Percentiles rank a stretch among this genome's conserved stretches.
Evolutionary conservation across 2,888 invertebrate species (phyloP).

Genomic region (Dasysyrphus albostriatus): DNA sequence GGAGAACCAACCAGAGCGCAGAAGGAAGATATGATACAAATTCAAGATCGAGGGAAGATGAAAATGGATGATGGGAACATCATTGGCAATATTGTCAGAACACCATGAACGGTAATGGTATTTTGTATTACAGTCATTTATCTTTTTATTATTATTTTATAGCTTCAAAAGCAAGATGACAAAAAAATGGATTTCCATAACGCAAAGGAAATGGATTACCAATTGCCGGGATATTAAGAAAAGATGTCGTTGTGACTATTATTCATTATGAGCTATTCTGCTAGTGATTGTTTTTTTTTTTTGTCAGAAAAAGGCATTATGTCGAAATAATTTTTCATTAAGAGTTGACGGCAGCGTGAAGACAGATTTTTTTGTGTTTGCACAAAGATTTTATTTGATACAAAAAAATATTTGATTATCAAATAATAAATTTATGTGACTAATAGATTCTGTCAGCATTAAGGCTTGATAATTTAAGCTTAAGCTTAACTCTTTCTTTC

Average conservation of each 20-base stretch:
- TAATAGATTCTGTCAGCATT: no score
- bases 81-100: slow-evolving; percentile 72
- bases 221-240: slow-evolving; percentile 58
- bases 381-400: neutral
- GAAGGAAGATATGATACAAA: neutral
- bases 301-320: slow-evolving; percentile 3
- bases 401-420: neutral
- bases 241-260: slow-evolving; percentile 60
- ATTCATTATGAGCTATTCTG: slow-evolving; percentile 40
- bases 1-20: neutral
- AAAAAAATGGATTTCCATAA: slow-evolving; percentile 58
- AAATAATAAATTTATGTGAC: no score
- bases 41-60: slow-evolving; percentile 6
- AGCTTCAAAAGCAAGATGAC: slow-evolving; percentile 28
- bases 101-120: slow-evolving; percentile 68
- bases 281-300: neutral
- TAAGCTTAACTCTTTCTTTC: no score
- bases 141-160: slow-evolving; percentile 71
- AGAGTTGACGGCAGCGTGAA: neutral
- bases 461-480: no score
- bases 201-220: slow-evolving; percentile 65
- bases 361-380: neutral
- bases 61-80: slow-evolving; percentile 46
- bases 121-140: slow-evolving; percentile 58
- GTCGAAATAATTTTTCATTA: slow-evolving; percentile 34